Base-by-base conservation (phyloP, 2,888 invertebrate genomes). In the Scotopteryx bipunctaria region DNA sequence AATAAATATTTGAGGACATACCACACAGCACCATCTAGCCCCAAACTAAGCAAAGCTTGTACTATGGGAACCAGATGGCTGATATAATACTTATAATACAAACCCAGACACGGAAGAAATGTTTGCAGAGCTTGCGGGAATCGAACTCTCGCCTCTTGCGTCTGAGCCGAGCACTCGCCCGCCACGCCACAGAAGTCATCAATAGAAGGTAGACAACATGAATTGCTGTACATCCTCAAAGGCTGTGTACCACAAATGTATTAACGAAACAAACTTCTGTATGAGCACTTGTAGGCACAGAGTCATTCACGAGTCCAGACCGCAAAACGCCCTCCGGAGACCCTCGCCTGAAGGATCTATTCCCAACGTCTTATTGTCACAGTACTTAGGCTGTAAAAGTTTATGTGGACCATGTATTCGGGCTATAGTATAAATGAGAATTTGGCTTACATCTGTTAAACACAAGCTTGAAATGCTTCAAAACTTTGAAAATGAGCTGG, bases 251-350 rank as follows among this genome's bases (percentile, higher is more conserved):
- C 66, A 46, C 55, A 57, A 44, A 61, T 55, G 63, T 68, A 74
- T 74, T 72, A 78, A 75, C 73, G 73, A 71, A 77, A 73, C 78
- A 78, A 85, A 84, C 69, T 85, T 83, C 66, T 67, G 67, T 67
- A 67, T 63, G 68, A 76, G 69, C 70, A 73, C 68, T 76, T 74
- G 80, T 77, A 78, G 79, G 76, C 75, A 67, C 60, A 68, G 63
- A 75, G 74, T 76, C 75, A 74, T 72, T 76, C 76, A 64, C 69
- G 69, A 76, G 80, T 72, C 68, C 67, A 67, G 64, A 76, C 87
- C 86, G 64, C 87, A 81, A 81, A 86, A 78, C 77, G 77, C 70
- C 69, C 87, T 71, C 83, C 44, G 50, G 82, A 75, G 82, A 72
- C 64, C 49, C 35, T 35, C 44, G 38, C 54, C 48, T 53, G 48